A percentile compares a stretch with the other conserved stretches of the same genome.
These are phyloP conservation scores for Pinctada fucata DNA, from an alignment of 2,888 invertebrate species.

Conservation along the genomic window DNA sequence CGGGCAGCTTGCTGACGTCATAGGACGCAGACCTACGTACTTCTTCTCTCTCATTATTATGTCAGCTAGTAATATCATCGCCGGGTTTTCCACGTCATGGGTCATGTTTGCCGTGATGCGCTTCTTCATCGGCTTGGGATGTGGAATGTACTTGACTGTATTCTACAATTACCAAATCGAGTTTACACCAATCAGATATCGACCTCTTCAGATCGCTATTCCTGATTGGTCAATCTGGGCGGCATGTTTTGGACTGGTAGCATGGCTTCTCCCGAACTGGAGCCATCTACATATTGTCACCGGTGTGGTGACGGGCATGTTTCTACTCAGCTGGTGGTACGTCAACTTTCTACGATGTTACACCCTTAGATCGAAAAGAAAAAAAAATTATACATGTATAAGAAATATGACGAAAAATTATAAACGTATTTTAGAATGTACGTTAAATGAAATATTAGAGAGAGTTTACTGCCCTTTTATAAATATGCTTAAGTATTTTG, in stretches of 20 bases:
- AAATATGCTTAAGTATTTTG: too few relatives aligned
- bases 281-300: conserved; percentile 49
- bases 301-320: conserved; percentile 42
- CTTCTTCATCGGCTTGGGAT: conserved; percentile 51
- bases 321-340: conserved; percentile 44
- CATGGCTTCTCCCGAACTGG: conserved; percentile 50
- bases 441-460: too few relatives aligned
- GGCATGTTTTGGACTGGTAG: conserved; percentile 37
- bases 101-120: conserved; percentile 57
- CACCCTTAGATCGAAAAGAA: too few relatives aligned
- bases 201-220: conserved; percentile 32
- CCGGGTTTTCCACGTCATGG: conserved; percentile 58
- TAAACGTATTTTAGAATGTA: too few relatives aligned
- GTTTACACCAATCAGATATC: conserved; percentile 41
- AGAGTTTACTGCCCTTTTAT: too few relatives aligned
- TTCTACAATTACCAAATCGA: conserved; percentile 46
- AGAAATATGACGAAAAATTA: too few relatives aligned
- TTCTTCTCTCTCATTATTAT: conserved; percentile 42
- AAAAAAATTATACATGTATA: too few relatives aligned
- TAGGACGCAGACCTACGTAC: conserved; percentile 57
- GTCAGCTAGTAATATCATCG: conserved; percentile 45
- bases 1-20: conserved; percentile 53
- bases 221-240: conserved; percentile 46
- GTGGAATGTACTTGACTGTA: conserved; percentile 24
- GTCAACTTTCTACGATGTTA: neutral